Conservation (phyloP, 2,888 invertebrate species). For the Salpingus planirostris region DNA sequence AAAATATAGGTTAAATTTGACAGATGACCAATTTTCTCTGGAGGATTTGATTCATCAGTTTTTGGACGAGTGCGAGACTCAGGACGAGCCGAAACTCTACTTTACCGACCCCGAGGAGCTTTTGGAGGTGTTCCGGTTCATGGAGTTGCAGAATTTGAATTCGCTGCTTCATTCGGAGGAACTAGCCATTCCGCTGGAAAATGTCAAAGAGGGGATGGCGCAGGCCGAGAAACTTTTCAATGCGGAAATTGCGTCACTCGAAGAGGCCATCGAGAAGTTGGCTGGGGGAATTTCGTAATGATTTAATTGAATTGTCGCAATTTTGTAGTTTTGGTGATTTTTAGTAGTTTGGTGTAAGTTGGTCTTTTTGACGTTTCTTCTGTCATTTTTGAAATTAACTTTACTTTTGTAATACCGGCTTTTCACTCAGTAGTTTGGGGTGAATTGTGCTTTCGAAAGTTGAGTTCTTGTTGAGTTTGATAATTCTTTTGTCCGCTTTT, state of each 20-base stretch:
- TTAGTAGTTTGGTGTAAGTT: constrained; percentile 18
- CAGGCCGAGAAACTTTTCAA: constrained; percentile 39
- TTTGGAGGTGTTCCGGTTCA: constrained; percentile 48
- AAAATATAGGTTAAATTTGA: constrained; percentile 22
- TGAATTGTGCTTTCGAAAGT: no score
- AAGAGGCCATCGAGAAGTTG: constrained; percentile 39
- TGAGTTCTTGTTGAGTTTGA: no score
- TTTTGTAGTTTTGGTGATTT: constrained; percentile 27
- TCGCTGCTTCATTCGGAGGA: constrained; percentile 53
- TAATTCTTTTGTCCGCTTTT: no score
- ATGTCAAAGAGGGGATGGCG: constrained; percentile 43
- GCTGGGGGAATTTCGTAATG: constrained; percentile 38
- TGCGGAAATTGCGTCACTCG: constrained; percentile 37
- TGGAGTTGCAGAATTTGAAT: constrained; percentile 56
- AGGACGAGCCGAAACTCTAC: constrained; percentile 47
- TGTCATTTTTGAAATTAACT: background rate
- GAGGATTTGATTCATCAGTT: constrained; percentile 43
- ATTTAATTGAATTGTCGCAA: no score
- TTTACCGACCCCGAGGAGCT: constrained; percentile 50
- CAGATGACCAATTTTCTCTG: constrained; percentile 28
- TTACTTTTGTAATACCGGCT: no score
- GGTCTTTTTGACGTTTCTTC: background rate
- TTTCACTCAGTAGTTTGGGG: no score
- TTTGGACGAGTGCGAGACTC: constrained; percentile 40
- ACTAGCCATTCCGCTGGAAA: constrained; percentile 46